Evolutionary conservation across 2,113 vertebrate species (phyloP), one percentile per base, ranked within the genome.

Genomic region (Axis porcinus): DNA sequence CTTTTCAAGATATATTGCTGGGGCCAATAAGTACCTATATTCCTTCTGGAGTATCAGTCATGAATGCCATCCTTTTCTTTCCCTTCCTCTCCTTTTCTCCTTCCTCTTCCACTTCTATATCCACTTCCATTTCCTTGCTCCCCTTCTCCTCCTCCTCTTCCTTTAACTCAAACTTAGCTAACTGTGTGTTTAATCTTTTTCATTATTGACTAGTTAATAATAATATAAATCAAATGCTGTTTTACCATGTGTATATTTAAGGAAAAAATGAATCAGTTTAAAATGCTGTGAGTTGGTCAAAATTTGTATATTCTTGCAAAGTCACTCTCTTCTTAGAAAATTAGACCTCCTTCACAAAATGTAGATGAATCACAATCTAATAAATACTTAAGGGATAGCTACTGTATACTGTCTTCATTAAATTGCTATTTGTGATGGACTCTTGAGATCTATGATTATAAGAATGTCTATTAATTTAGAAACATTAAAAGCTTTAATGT

Each of bases 321-420:
- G 19, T 97, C 62, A 62, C 17, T 86, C n/a, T 67, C 84, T 87
- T 89, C 28, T 95, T 82, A n/a, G 50, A 5, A 94, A 92, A 94
- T 90, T 67, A 87, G 30, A 81, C 52, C 50, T 97, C 54, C 58
- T 67, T 86, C 50, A 84, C 50, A 90, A 89, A 90, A 78, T 57
- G 5, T 33, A 89, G 45, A 85, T 78, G n/a, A 74, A 55, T 91
- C 40, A 70, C 27, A 74, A 25, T 40, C 58, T 97, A 86, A 97
- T 91, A 95, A 96, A 83, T 89, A 55, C 70, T 94, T 92, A 45
- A 82, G 50, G 54, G 27, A 86, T 78, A 60, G 5, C 43, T 45
- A 14, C 27, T 78, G 55, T 78, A 52, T 5, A 54, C 47, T 40
- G 23, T 83, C 78, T 93, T 94, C 92, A 94, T 97, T 86, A 93